Percentiles rank a stretch among this genome's conserved stretches.
phyloP scores from a whole-genome alignment of 2,888 invertebrate genomes.

The Aethes cnicana region DNA sequence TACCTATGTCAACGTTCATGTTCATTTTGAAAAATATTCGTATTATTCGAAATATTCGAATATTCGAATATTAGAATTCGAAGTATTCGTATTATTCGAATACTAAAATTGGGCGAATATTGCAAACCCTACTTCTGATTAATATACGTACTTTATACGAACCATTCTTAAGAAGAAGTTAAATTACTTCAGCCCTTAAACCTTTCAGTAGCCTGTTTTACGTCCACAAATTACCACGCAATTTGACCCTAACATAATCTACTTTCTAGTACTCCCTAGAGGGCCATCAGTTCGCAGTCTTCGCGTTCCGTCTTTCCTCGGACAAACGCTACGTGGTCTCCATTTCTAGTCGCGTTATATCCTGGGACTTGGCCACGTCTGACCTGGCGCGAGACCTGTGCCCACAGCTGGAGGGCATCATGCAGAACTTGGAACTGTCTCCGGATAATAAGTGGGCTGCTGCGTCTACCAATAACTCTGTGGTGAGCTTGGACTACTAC shows the following conservation, averaged over 20 bases:
- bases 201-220: too few species aligned
- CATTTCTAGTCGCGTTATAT: slow-evolving; percentile 97
- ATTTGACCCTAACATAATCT: not conserved
- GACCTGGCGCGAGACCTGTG: slow-evolving; percentile 96
- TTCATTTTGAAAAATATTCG: too few species aligned
- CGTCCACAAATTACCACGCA: too few species aligned
- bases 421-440: slow-evolving; percentile 95
- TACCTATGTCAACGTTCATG: too few species aligned
- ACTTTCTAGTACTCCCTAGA: slow-evolving; percentile 93
- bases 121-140: too few species aligned
- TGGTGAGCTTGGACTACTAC: slow-evolving; percentile 69
- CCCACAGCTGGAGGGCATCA: slow-evolving; percentile 96
- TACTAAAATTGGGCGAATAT: too few species aligned
- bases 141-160: too few species aligned
- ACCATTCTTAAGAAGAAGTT: too few species aligned
- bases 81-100: too few species aligned
- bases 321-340: slow-evolving; percentile 97
- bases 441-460: slow-evolving; percentile 98
- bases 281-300: slow-evolving; percentile 98
- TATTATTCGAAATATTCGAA: too few species aligned
- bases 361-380: slow-evolving; percentile 97
- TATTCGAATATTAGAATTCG: too few species aligned
- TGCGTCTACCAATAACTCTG: slow-evolving; percentile 97
- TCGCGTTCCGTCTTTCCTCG: slow-evolving; percentile 93
- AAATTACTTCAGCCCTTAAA: too few species aligned